Percentiles rank a stretch among this genome's conserved stretches.
These are phyloP conservation scores for Cebidichthys violaceus DNA, from an alignment of 2,113 vertebrate species.

Conservation along the genomic window DNA sequence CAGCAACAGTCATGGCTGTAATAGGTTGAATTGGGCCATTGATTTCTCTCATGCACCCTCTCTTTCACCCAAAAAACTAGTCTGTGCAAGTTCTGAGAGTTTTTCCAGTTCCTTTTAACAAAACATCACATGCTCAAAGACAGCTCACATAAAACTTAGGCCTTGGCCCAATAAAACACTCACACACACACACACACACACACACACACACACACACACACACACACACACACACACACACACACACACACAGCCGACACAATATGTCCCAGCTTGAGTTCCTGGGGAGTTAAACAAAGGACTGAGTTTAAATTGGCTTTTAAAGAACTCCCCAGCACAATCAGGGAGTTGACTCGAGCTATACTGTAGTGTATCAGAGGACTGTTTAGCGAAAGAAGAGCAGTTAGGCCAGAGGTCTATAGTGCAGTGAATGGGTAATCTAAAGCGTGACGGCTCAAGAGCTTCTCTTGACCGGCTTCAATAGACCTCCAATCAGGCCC, in stretches of 20 bases:
- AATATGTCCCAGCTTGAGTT: conserved; percentile 60
- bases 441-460: conserved; percentile 68
- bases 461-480: conserved; percentile 64
- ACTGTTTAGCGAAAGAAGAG: conserved; percentile 66
- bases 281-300: conserved; percentile 75
- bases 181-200: conserved; percentile 16
- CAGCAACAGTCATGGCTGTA: conserved; percentile 78
- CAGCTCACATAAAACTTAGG: conserved; percentile 49
- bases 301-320: conserved; percentile 76
- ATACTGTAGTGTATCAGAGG: conserved; percentile 65
- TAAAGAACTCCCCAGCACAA: conserved; percentile 73
- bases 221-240: conserved; percentile 27
- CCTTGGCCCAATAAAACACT: conserved; percentile 36
- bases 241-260: conserved; percentile 40
- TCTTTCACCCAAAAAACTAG: conserved; percentile 65
- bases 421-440: conserved; percentile 75
- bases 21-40: conserved; percentile 76
- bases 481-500: conserved; percentile 67
- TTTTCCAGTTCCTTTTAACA: conserved; percentile 55
- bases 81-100: conserved; percentile 63
- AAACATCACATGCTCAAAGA: conserved; percentile 68
- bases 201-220: conserved; percentile 19
- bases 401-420: conserved; percentile 59
- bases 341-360: conserved; percentile 64
- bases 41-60: conserved; percentile 67